phyloP scores from a whole-genome alignment of 2,113 vertebrate species.

The Podiceps cristatus region DNA sequence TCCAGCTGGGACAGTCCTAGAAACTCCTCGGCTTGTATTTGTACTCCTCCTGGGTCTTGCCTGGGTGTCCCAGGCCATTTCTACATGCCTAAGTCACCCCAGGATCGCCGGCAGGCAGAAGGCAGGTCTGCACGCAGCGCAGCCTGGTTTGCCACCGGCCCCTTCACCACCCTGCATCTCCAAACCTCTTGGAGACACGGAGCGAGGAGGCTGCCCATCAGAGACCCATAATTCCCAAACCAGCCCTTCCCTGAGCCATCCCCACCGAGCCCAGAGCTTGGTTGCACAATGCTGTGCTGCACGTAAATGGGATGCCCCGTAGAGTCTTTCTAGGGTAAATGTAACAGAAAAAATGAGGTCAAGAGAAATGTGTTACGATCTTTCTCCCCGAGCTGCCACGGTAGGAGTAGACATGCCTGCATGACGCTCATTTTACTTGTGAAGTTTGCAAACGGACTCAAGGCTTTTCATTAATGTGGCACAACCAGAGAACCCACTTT shows the following conservation, averaged over 20 bases:
- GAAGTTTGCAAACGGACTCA: neutral
- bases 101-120: too few relatives aligned
- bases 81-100: too few relatives aligned
- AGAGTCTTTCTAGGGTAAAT: neutral
- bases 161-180: rapidly evolving
- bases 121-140: neutral
- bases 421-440: neutral
- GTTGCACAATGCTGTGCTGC: neutral
- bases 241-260: neutral
- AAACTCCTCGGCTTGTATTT: rapidly evolving
- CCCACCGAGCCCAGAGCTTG: rapidly evolving
- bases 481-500: neutral
- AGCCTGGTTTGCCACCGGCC: neutral
- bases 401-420: rapidly evolving
- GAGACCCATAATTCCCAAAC: neutral
- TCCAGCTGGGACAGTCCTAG: neutral
- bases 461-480: neutral
- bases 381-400: neutral
- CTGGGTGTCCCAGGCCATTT: neutral
- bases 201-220: rapidly evolving
- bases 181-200: neutral
- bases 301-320: neutral
- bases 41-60: neutral
- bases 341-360: neutral
- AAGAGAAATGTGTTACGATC: neutral